Percentiles rank a stretch among this genome's conserved stretches.
These are phyloP conservation scores for Cetoscarus ocellatus DNA, from an alignment of 2,797 vertebrate genomes.

Conservation along the genomic window DNA sequence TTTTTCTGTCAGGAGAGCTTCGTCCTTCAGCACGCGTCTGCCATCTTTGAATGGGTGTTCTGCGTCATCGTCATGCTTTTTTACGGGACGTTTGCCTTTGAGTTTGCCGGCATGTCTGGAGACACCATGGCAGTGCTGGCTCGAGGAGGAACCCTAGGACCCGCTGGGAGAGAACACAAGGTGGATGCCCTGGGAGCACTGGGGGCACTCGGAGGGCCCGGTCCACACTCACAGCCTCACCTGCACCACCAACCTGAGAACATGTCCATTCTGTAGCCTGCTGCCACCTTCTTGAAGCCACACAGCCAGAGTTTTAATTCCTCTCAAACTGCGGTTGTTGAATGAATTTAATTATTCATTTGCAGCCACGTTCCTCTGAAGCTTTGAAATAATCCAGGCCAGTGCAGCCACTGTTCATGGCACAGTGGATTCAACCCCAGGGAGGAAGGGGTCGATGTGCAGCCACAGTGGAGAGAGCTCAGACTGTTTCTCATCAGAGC, in stretches of 20 bases:
- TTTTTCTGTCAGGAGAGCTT: slow-evolving; percentile 90
- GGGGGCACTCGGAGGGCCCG: slow-evolving; percentile 53
- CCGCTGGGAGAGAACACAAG: slow-evolving; percentile 73
- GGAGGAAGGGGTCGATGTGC: slow-evolving; percentile 11
- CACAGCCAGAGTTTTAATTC: slow-evolving; percentile 35
- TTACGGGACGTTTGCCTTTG: slow-evolving; percentile 89
- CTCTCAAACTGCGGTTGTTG: slow-evolving; percentile 36
- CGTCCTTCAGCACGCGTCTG: slow-evolving; percentile 86
- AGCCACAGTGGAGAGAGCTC: slow-evolving; percentile 41
- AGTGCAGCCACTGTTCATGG: slow-evolving; percentile 31
- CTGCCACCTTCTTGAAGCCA: slow-evolving; percentile 33
- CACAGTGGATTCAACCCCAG: slow-evolving; percentile 25
- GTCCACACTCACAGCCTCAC: slow-evolving; percentile 61
- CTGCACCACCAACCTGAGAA: slow-evolving; percentile 72
- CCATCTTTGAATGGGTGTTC: slow-evolving; percentile 90
- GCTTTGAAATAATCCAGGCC: slow-evolving; percentile 49
- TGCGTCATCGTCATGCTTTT: slow-evolving; percentile 88
- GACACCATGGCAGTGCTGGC: slow-evolving; percentile 86
- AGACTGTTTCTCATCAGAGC: slow-evolving; percentile 40
- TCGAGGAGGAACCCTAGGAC: slow-evolving; percentile 72
- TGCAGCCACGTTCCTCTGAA: slow-evolving; percentile 37
- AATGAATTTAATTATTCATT: slow-evolving; percentile 59
- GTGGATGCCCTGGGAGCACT: slow-evolving; percentile 60
- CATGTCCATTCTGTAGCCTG: slow-evolving; percentile 78
- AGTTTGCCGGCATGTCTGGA: slow-evolving; percentile 85